Conservation (phyloP, 2,888 invertebrate species). For the Tineola bisselliella region DNA sequence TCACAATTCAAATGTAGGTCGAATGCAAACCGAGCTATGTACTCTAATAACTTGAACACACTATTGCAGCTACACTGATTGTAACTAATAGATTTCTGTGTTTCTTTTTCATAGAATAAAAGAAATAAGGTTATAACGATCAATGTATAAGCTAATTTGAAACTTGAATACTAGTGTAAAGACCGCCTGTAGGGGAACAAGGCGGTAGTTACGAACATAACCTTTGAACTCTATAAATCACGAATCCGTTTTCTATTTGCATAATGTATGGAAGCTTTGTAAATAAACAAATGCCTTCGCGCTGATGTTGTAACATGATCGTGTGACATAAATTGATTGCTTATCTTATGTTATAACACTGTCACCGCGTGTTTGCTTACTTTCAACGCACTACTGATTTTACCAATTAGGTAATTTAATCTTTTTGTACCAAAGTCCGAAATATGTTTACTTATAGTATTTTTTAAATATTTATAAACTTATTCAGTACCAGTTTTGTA, state of each 20-base stretch:
- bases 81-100: neutral
- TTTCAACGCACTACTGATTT: too few relatives aligned
- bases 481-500: conserved; percentile 2
- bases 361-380: too few relatives aligned
- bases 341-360: conserved; percentile 31
- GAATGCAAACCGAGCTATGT: conserved; percentile 19
- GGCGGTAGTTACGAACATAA: too few relatives aligned
- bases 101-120: neutral
- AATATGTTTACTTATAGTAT: too few relatives aligned
- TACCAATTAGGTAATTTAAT: too few relatives aligned
- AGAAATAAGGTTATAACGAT: neutral
- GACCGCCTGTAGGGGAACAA: too few relatives aligned
- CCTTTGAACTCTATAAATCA: too few relatives aligned
- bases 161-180: too few relatives aligned
- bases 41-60: neutral
- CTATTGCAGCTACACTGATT: neutral
- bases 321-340: conserved; percentile 46
- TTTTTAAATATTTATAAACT: neutral
- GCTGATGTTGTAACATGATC: conserved; percentile 47
- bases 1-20: conserved; percentile 27
- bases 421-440: too few relatives aligned
- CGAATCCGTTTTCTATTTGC: neutral
- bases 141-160: neutral
- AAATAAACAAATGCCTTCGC: neutral
- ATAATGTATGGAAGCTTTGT: neutral